These are phyloP conservation scores for Mesocricetus auratus DNA, from an alignment of 2,113 vertebrate species.

Conservation along the genomic window DNA sequence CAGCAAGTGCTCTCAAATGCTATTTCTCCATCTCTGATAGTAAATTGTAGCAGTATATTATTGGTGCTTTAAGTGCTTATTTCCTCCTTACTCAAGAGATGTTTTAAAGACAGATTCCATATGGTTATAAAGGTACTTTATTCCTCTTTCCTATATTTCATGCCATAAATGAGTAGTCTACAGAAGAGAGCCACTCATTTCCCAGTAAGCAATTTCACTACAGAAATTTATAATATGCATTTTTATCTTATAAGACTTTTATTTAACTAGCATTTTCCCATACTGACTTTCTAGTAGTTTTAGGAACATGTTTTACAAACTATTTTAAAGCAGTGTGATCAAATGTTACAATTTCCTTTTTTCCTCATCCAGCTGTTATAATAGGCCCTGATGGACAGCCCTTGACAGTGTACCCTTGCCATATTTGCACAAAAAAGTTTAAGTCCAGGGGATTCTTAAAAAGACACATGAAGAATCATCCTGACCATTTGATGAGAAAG, in stretches of 20 bases:
- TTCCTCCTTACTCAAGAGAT: conserved; percentile 30
- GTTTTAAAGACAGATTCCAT: conserved; percentile 52
- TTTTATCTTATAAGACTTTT: conserved; percentile 55
- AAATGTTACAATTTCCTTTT: conserved; percentile 78
- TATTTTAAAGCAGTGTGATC: conserved; percentile 79
- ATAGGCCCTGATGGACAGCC: conserved; percentile 99
- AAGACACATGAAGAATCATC: conserved; percentile 99
- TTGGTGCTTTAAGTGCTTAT: conserved; percentile 35
- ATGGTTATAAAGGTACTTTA: conserved; percentile 29
- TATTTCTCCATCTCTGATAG: background rate
- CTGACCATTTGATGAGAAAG: conserved; percentile 98
- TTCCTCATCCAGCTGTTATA: conserved; percentile 93
- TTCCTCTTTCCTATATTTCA: conserved; percentile 22
- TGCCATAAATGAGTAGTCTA: background rate
- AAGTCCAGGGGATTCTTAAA: conserved; percentile 98
- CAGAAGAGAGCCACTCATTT: conserved; percentile 17
- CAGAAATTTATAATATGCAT: background rate
- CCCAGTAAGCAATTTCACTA: conserved; percentile 28
- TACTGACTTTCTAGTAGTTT: conserved; percentile 59
- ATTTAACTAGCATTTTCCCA: conserved; percentile 35
- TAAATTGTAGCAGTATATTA: background rate
- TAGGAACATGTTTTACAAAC: conserved; percentile 60
- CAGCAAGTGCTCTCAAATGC: background rate
- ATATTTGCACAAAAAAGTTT: conserved; percentile 99
- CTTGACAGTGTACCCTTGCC: conserved; percentile 98